phyloP scores from a whole-genome alignment of 2,797 vertebrate genomes.

The Neopelma chrysocephalum region DNA sequence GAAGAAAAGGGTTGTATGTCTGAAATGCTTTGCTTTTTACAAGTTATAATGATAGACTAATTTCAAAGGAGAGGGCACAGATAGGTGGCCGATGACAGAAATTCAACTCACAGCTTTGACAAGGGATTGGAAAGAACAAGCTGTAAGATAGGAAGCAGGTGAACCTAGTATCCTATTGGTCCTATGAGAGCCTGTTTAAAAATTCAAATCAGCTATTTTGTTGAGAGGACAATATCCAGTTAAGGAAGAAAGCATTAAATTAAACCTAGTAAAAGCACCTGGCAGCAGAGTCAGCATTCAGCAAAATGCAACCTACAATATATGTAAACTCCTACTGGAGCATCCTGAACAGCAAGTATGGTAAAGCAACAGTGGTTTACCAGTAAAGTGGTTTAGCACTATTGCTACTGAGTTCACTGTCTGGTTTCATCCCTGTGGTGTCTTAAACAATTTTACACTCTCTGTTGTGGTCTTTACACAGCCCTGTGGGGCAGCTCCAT shows the following conservation, averaged over 20 bases:
- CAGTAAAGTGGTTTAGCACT: neutral
- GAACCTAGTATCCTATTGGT: neutral
- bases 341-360: neutral
- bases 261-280: neutral
- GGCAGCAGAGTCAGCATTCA: neutral
- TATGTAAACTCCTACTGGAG: neutral
- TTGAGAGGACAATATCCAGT: neutral
- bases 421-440: slow-evolving; percentile 24
- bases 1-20: neutral
- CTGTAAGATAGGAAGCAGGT: neutral
- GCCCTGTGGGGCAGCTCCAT: slow-evolving; percentile 28
- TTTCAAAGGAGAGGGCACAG: neutral
- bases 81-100: neutral
- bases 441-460: slow-evolving; percentile 48
- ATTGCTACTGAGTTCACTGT: neutral
- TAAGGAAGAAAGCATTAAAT: neutral
- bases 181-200: neutral
- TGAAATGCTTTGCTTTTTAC: neutral
- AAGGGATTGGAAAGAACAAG: neutral
- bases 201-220: neutral
- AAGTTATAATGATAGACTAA: neutral
- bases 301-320: neutral
- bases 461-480: slow-evolving; percentile 37
- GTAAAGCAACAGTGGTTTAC: neutral
- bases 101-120: neutral